These are phyloP conservation scores for Caenorhabditis sp. DNA, from an alignment of 2,888 invertebrate genomes.

Conservation along the genomic window DNA sequence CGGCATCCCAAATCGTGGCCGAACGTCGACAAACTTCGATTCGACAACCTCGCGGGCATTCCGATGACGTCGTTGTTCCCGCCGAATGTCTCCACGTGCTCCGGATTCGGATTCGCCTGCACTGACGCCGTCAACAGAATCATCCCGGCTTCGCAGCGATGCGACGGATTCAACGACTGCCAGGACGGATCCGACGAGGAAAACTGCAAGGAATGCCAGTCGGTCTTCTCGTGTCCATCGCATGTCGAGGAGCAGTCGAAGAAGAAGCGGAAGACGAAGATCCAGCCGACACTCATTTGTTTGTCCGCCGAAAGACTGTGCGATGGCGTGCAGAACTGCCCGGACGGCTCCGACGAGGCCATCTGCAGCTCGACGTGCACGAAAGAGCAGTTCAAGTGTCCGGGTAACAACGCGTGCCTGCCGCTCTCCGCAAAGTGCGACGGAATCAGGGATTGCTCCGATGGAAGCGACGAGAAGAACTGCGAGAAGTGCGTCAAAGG, in stretches of 20 bases:
- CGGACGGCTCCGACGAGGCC: conserved; percentile 68
- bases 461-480: conserved; percentile 61
- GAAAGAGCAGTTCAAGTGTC: conserved; percentile 54
- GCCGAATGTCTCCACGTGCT: conserved; percentile 69
- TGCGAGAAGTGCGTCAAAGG: conserved; percentile 58
- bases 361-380: conserved; percentile 42
- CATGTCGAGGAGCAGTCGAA: conserved; percentile 8
- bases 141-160: conserved; percentile 63
- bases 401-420: conserved; percentile 52
- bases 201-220: conserved; percentile 69
- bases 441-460: conserved; percentile 61
- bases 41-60: conserved; percentile 49
- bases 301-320: conserved; percentile 62
- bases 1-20: conserved; percentile 54
- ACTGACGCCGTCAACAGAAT: conserved; percentile 61
- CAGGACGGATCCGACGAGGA: conserved; percentile 70
- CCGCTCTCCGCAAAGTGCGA: conserved; percentile 57
- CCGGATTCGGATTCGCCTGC: conserved; percentile 74
- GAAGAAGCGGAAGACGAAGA: conserved; percentile 18
- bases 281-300: conserved; percentile 46
- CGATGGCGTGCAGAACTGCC: conserved; percentile 69
- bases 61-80: conserved; percentile 65
- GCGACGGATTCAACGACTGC: conserved; percentile 72
- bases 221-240: conserved; percentile 69
- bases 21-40: conserved; percentile 32